Percentiles rank a stretch among this genome's conserved stretches.
phyloP scores from a whole-genome alignment of 2,113 vertebrate genomes.

The Actenoides hombroni region DNA sequence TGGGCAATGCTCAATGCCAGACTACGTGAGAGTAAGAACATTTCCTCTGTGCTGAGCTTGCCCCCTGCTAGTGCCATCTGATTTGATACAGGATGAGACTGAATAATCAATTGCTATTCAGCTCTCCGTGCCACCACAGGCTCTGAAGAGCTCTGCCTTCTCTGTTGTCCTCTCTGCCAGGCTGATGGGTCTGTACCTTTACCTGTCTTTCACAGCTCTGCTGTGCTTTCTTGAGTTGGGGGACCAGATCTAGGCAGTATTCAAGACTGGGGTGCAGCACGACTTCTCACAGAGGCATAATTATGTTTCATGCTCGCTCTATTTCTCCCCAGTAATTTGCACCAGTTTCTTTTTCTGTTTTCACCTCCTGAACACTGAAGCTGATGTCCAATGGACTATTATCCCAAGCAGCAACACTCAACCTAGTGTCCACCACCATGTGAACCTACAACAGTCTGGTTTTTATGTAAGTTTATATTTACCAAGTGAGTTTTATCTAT shows the following conservation, averaged over 20 bases:
- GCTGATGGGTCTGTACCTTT: not conserved
- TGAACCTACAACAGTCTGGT: not conserved
- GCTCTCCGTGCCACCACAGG: not conserved
- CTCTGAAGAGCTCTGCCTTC: not conserved
- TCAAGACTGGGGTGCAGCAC: not conserved
- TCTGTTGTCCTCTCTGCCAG: not conserved
- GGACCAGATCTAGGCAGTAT: not conserved
- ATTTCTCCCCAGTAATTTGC: not conserved
- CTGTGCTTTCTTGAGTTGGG: not conserved
- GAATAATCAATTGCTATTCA: not conserved
- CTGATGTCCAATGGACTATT: not conserved
- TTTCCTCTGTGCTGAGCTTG: accelerated
- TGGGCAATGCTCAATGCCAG: not conserved
- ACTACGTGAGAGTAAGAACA: not conserved
- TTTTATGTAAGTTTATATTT: not conserved
- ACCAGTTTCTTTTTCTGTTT: not conserved
- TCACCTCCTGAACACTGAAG: not conserved
- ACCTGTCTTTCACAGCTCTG: not conserved
- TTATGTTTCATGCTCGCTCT: not conserved
- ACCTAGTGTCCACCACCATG: not conserved
- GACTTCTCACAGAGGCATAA: not conserved
- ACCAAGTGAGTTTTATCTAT: not conserved
- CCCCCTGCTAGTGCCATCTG: not conserved
- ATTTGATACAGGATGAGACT: not conserved
- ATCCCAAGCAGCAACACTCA: not conserved